A percentile compares a stretch with the other conserved stretches of the same genome.
These are phyloP conservation scores for Cyprinodon brontotheroides DNA, from an alignment of 2,113 vertebrate species.

Conservation along the genomic window DNA sequence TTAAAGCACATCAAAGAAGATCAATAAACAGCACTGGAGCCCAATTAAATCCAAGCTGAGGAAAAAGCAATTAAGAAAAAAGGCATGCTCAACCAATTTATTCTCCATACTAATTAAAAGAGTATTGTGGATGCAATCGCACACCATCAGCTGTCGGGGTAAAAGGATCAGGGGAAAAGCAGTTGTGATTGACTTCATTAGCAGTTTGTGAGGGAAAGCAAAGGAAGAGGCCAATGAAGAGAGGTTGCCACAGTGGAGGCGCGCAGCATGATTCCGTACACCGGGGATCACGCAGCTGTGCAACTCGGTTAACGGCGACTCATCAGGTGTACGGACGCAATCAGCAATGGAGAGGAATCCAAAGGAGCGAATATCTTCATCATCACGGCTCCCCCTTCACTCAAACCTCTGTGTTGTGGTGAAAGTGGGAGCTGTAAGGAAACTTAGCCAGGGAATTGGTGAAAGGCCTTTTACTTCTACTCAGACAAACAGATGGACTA, in stretches of 20 bases:
- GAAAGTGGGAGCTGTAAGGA: constrained; percentile 37
- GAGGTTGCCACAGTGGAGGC: constrained; percentile 33
- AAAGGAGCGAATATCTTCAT: constrained; percentile 56
- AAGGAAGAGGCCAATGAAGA: constrained; percentile 37
- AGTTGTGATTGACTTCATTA: constrained; percentile 76
- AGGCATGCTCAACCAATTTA: constrained; percentile 81
- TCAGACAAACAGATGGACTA: constrained; percentile 61
- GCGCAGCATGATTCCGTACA: constrained; percentile 48
- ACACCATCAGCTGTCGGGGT: constrained; percentile 78
- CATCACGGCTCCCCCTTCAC: constrained; percentile 59
- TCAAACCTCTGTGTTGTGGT: constrained; percentile 41
- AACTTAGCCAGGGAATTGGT: constrained; percentile 42
- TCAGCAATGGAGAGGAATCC: constrained; percentile 59
- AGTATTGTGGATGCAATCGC: constrained; percentile 79
- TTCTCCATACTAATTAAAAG: constrained; percentile 82
- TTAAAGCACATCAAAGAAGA: constrained; percentile 81
- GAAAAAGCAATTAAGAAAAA: constrained; percentile 82
- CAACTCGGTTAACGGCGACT: constrained; percentile 72
- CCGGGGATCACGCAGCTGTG: constrained; percentile 67
- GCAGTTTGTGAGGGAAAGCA: constrained; percentile 59
- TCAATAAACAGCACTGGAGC: constrained; percentile 79
- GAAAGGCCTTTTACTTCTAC: constrained; percentile 51
- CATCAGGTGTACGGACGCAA: constrained; percentile 68
- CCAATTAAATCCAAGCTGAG: constrained; percentile 79
- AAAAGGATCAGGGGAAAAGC: constrained; percentile 69